These are phyloP conservation scores for Scylla paramamosain DNA, from an alignment of 1,140 invertebrate genomes.

Conservation along the genomic window DNA sequence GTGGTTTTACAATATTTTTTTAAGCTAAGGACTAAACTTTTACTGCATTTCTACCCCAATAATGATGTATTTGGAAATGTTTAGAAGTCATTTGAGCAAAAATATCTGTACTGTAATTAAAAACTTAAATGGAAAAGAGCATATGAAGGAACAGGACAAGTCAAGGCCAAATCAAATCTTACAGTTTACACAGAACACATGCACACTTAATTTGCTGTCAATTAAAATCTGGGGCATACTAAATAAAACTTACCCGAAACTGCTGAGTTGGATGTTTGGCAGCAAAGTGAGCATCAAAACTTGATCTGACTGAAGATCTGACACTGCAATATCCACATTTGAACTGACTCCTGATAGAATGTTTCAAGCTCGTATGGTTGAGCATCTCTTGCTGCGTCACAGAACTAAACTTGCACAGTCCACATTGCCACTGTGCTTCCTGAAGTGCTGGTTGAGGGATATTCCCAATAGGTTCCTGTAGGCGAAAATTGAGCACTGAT, in stretches of 20 bases:
- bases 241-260: slow-evolving; percentile 66
- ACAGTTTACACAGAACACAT: too few species aligned
- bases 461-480: slow-evolving; percentile 22
- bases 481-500: not conserved
- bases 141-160: too few species aligned
- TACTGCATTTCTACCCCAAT: too few species aligned
- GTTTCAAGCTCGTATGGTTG: slow-evolving; percentile 75
- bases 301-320: slow-evolving; percentile 82
- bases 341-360: slow-evolving; percentile 84
- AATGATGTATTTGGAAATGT: too few species aligned
- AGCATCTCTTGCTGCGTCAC: slow-evolving; percentile 84
- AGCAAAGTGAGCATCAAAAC: slow-evolving; percentile 83
- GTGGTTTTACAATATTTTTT: too few species aligned
- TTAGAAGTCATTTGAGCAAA: too few species aligned
- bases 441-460: slow-evolving; percentile 40
- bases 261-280: slow-evolving; percentile 80
- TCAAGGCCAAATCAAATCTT: too few species aligned
- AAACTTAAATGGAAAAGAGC: too few species aligned
- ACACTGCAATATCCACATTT: slow-evolving; percentile 85
- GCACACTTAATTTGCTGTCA: too few species aligned
- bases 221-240: too few species aligned
- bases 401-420: slow-evolving; percentile 85
- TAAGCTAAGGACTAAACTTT: too few species aligned
- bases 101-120: too few species aligned
- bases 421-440: slow-evolving; percentile 85